Evolutionary conservation across 2,797 vertebrate genomes (phyloP).

Genomic region (Graptemys geographica): DNA sequence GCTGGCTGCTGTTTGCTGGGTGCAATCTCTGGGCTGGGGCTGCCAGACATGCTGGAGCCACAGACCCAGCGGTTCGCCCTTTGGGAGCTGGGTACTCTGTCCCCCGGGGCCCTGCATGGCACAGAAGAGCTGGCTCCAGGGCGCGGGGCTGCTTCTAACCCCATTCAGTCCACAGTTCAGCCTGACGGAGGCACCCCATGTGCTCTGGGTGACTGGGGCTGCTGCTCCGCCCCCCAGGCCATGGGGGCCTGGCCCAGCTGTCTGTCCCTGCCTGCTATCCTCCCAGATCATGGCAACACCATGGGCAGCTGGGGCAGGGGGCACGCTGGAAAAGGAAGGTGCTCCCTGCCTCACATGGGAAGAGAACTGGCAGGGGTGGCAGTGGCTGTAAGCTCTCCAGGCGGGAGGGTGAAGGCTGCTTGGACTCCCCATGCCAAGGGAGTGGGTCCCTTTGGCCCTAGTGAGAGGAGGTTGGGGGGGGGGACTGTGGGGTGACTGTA

Average conservation of each 20-base stretch:
- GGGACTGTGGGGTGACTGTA: not conserved
- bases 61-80: not conserved
- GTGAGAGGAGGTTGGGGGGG: not conserved
- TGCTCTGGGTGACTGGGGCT: not conserved
- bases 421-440: not conserved
- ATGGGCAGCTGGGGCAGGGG: not conserved
- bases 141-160: no score
- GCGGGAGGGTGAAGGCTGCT: not conserved
- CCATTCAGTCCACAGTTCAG: no score
- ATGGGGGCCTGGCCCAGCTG: not conserved
- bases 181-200: no score
- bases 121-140: no score
- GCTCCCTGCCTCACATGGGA: not conserved
- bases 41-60: not conserved
- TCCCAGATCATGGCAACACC: not conserved
- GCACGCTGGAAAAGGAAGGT: not conserved
- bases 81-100: not conserved
- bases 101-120: not conserved
- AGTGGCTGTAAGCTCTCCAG: no score
- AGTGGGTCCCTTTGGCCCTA: not conserved
- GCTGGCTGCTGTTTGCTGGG: not conserved
- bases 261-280: not conserved
- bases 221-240: not conserved
- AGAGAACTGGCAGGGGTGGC: not conserved
- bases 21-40: not conserved